These are phyloP conservation scores for Junonia oenone DNA, from an alignment of 2,888 invertebrate genomes.

Conservation along the genomic window DNA sequence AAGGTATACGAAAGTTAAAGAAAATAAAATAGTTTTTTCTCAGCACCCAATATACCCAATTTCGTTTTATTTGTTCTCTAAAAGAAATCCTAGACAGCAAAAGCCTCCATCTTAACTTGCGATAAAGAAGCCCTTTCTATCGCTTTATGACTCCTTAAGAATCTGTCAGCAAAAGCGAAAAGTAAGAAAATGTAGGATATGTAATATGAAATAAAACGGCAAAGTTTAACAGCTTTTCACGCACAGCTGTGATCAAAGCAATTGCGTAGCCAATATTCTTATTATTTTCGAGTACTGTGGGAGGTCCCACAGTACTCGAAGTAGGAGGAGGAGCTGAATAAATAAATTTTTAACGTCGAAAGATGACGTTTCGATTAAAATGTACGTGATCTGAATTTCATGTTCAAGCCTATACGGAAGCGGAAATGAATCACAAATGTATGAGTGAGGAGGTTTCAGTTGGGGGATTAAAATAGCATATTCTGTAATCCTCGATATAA, in stretches of 20 bases:
- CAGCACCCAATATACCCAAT: too few species aligned
- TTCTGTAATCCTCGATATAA: background rate
- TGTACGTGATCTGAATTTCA: constrained; percentile 9
- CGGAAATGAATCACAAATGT: background rate
- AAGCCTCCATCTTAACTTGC: too few species aligned
- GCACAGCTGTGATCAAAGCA: background rate
- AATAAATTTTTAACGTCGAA: constrained; percentile 12
- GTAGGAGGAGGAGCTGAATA: too few species aligned
- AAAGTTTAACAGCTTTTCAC: background rate
- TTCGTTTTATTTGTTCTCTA: too few species aligned
- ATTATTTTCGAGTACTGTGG: constrained; percentile 1
- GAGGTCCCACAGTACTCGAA: too few species aligned
- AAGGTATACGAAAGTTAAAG: too few species aligned
- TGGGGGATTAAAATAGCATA: background rate
- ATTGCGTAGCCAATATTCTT: constrained; percentile 1
- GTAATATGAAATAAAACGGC: background rate
- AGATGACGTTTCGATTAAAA: constrained; percentile 17
- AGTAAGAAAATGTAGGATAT: background rate
- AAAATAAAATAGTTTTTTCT: too few species aligned
- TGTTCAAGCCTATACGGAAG: background rate
- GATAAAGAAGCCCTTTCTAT: background rate
- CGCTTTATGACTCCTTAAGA: background rate
- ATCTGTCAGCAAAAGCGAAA: too few species aligned
- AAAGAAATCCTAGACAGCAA: too few species aligned
- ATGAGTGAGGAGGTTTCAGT: background rate